These are phyloP conservation scores for Chloroceryle amazona DNA, from an alignment of 2,797 vertebrate genomes.

Conservation along the genomic window DNA sequence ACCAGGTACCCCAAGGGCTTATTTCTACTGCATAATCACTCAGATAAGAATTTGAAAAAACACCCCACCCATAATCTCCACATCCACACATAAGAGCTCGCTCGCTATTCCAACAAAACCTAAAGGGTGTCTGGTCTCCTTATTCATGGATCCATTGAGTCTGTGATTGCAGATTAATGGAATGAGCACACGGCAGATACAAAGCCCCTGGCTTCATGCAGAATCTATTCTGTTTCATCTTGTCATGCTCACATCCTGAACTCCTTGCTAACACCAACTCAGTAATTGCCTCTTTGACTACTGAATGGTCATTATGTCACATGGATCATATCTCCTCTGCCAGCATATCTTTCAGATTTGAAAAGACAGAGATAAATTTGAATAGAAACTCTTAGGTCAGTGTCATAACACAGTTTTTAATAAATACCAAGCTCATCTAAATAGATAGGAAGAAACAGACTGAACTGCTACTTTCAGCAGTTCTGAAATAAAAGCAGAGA, in stretches of 20 bases:
- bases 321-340: neutral
- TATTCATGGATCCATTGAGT: neutral
- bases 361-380: neutral
- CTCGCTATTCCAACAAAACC: neutral
- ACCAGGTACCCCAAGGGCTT: neutral
- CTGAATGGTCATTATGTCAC: neutral
- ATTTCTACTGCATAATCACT: neutral
- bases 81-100: neutral
- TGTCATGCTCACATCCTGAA: neutral
- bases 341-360: neutral
- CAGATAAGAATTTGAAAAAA: neutral
- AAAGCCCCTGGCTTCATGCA: neutral
- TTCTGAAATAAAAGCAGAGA: neutral
- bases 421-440: neutral
- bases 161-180: neutral
- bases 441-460: neutral
- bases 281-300: neutral
- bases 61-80: neutral
- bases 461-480: neutral
- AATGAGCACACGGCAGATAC: neutral
- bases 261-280: neutral
- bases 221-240: neutral
- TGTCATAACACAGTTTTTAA: neutral
- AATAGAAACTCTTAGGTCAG: neutral
- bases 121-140: neutral